Conservation (phyloP, 2,797 vertebrate genomes). For the Catamblyrhynchus diadema region DNA sequence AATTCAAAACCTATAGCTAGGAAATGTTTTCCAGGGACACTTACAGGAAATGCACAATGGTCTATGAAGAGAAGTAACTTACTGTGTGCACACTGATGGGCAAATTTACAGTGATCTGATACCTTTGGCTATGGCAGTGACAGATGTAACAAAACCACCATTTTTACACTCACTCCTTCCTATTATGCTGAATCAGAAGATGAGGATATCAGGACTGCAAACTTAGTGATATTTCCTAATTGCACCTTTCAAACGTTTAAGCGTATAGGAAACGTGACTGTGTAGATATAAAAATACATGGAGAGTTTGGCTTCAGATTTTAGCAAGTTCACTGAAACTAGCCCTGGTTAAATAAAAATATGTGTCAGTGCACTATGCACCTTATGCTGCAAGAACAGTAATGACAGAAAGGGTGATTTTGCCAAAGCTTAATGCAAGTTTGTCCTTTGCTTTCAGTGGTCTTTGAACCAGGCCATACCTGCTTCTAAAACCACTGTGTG, state of each 20-base stretch:
- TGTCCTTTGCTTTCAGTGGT: background rate
- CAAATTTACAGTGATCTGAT: background rate
- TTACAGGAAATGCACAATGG: conserved; percentile 46
- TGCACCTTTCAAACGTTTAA: background rate
- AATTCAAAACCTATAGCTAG: conserved; percentile 54
- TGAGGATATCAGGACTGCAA: background rate
- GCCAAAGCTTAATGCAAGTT: background rate
- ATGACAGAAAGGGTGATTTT: background rate
- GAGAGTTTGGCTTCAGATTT: background rate
- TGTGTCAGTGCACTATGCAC: background rate
- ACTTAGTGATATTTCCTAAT: background rate
- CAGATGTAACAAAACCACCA: background rate
- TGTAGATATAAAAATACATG: background rate
- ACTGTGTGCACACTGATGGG: background rate
- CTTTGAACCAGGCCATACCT: background rate
- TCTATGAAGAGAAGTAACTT: conserved; percentile 4
- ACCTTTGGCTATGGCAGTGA: background rate
- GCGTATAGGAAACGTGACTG: background rate
- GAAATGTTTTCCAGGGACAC: conserved; percentile 48
- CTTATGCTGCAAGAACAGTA: background rate
- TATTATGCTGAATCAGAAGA: background rate
- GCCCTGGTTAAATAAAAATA: background rate
- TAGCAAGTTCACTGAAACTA: background rate
- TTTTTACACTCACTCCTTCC: background rate
- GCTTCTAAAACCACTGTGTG: background rate